A percentile compares a stretch with the other conserved stretches of the same genome.
These are phyloP conservation scores for Epizoanthus scotinus DNA, from an alignment of 92 coral and sea anemone species.

Conservation along the genomic window DNA sequence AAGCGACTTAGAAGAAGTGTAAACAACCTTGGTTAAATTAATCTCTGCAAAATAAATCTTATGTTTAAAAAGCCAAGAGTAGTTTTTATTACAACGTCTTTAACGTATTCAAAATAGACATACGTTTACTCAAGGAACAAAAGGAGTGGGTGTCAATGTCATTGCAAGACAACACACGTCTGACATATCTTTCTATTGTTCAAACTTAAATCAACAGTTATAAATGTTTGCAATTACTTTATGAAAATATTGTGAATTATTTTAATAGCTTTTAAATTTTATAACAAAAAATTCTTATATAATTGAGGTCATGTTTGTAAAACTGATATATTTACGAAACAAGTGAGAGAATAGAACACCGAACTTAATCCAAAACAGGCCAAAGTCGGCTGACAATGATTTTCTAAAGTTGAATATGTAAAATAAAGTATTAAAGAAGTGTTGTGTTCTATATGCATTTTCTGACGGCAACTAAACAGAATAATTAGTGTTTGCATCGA, in stretches of 20 bases:
- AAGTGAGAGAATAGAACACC: too few species aligned
- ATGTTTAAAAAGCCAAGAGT: neutral
- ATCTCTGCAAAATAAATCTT: constrained; percentile 2
- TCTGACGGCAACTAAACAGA: too few species aligned
- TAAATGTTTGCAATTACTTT: constrained; percentile 5
- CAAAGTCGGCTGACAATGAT: too few species aligned
- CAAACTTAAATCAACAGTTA: constrained; percentile 3
- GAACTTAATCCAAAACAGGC: too few species aligned
- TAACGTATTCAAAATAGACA: constrained; percentile 12
- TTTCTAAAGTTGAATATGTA: too few species aligned
- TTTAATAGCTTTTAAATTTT: neutral
- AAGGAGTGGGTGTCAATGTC: neutral
- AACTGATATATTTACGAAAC: neutral
- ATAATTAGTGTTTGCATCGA: too few species aligned
- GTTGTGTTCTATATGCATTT: too few species aligned
- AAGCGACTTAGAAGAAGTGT: neutral
- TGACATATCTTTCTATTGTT: constrained; percentile 11
- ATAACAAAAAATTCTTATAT: neutral
- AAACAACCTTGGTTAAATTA: neutral
- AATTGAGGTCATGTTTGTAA: neutral
- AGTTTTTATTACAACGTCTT: constrained; percentile 26
- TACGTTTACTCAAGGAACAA: constrained; percentile 26
- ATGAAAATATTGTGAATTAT: neutral
- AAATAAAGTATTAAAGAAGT: too few species aligned
- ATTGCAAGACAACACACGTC: neutral